These are phyloP conservation scores for Yponomeuta evonymella DNA, from an alignment of 2,888 invertebrate genomes.

Conservation along the genomic window DNA sequence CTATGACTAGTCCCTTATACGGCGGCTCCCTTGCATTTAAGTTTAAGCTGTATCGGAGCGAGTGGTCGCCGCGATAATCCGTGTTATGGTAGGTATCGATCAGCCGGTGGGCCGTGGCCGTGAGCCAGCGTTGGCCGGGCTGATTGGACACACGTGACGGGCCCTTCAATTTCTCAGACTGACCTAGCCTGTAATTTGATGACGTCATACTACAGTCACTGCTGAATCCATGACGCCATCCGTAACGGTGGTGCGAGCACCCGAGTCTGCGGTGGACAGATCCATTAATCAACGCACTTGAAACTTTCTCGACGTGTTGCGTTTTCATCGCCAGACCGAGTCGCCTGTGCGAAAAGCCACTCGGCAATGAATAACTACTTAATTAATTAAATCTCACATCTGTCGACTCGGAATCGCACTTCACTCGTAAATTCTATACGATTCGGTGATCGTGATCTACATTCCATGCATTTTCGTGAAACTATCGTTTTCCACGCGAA, in stretches of 20 bases:
- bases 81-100: too few relatives aligned
- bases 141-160: too few relatives aligned
- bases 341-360: background rate
- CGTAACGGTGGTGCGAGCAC: background rate
- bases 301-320: background rate
- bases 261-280: background rate
- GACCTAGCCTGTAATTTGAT: too few relatives aligned
- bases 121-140: too few relatives aligned
- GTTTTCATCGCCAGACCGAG: background rate
- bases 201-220: too few relatives aligned
- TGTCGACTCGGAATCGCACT: background rate
- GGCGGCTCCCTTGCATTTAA: background rate
- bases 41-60: too few relatives aligned
- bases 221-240: background rate
- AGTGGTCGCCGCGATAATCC: too few relatives aligned
- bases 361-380: background rate
- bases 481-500: background rate
- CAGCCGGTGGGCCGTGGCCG: too few relatives aligned
- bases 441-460: conserved; percentile 11
- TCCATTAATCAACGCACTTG: background rate
- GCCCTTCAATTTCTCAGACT: too few relatives aligned
- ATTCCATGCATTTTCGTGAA: conserved; percentile 1
- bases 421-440: conserved; percentile 3
- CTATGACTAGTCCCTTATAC: background rate
- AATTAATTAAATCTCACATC: conserved; percentile 3